These are phyloP conservation scores for Anguilla pacifica DNA, from an alignment of 2,797 vertebrate species.

Conservation along the genomic window DNA sequence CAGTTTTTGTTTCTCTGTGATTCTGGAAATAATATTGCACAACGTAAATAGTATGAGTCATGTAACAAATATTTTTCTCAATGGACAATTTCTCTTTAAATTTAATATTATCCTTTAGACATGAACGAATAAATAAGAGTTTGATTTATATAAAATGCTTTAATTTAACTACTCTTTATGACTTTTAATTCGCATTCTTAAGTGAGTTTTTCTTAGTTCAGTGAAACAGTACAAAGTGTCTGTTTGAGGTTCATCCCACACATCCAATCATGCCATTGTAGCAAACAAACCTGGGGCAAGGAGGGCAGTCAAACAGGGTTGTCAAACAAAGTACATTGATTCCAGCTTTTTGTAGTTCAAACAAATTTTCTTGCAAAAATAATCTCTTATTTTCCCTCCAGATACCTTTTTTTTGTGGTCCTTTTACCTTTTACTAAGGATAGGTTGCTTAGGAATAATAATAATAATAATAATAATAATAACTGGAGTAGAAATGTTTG, in stretches of 20 bases:
- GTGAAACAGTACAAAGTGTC: slow-evolving; percentile 30
- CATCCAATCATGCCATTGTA: not conserved
- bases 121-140: not conserved
- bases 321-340: slow-evolving; percentile 10
- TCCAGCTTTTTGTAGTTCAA: slow-evolving; percentile 8
- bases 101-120: not conserved
- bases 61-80: not conserved
- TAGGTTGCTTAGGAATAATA: not conserved
- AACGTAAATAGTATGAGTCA: not conserved
- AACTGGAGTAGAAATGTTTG: not conserved
- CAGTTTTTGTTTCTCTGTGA: not conserved
- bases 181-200: not conserved
- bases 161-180: not conserved
- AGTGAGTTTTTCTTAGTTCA: not conserved
- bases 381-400: not conserved
- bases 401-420: not conserved
- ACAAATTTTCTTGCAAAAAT: not conserved
- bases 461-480: not conserved
- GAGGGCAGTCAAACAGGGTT: slow-evolving; percentile 1
- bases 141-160: not conserved
- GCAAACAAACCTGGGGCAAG: not conserved
- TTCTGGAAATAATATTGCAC: not conserved
- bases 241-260: slow-evolving; percentile 22
- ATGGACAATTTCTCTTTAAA: not conserved
- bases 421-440: no score